Evolutionary conservation across 2,113 vertebrate genomes (phyloP).

Genomic region (Melanerpes formicivorus): DNA sequence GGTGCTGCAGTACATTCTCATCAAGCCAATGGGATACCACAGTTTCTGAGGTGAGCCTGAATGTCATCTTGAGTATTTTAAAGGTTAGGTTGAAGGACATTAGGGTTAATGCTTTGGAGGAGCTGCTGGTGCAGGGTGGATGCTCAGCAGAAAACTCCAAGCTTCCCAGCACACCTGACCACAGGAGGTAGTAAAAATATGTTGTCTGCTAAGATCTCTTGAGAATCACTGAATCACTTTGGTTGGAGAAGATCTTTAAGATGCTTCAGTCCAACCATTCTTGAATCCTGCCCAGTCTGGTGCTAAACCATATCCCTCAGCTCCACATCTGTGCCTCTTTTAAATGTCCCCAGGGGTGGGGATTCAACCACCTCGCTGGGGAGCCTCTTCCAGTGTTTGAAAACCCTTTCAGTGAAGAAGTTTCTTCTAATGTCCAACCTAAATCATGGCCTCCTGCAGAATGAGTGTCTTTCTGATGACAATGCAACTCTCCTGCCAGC

Average conservation of each 20-base stretch:
- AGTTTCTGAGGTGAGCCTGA: background rate
- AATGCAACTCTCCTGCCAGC: fast-evolving
- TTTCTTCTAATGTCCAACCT: too few relatives aligned
- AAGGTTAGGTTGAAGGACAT: background rate
- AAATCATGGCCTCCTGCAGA: too few relatives aligned
- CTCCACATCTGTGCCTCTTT: too few relatives aligned
- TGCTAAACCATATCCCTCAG: too few relatives aligned
- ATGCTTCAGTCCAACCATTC: too few relatives aligned
- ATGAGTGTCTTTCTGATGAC: background rate
- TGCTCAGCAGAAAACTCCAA: background rate
- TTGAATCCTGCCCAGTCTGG: too few relatives aligned
- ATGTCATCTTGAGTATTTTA: background rate
- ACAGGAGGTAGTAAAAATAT: background rate
- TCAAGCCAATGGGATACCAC: background rate
- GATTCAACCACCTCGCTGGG: too few relatives aligned
- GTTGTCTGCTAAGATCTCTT: background rate
- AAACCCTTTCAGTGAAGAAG: too few relatives aligned
- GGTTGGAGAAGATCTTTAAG: too few relatives aligned
- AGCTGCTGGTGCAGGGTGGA: background rate
- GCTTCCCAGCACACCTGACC: background rate
- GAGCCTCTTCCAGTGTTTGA: too few relatives aligned
- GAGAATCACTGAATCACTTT: background rate
- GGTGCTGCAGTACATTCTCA: conserved; percentile 2
- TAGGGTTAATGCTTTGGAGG: background rate
- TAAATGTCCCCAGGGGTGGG: too few relatives aligned